Evolutionary conservation across 2,113 vertebrate genomes (phyloP).

Genomic region (Gracilinanus agilis): DNA sequence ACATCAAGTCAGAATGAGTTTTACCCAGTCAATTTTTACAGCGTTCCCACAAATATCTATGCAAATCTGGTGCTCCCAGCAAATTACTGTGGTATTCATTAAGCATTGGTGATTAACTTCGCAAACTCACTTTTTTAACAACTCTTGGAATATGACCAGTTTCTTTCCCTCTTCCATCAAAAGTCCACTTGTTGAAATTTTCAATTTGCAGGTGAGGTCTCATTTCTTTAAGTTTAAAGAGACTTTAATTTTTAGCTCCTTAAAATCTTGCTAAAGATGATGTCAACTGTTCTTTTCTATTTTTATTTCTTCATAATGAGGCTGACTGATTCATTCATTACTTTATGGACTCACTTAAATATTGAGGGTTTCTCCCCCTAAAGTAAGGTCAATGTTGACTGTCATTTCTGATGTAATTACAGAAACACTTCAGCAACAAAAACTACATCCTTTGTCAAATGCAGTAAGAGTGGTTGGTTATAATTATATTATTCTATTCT

Average conservation of each 20-base stretch:
- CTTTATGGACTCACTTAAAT: constrained; percentile 62
- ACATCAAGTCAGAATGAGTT: not conserved
- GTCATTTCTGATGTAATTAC: constrained; percentile 68
- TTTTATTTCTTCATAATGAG: constrained; percentile 68
- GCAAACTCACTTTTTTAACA: not conserved
- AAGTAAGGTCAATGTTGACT: constrained; percentile 71
- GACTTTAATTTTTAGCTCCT: constrained; percentile 48
- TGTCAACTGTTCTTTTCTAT: constrained; percentile 72
- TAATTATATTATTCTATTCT: constrained; percentile 62
- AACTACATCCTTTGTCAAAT: constrained; percentile 62
- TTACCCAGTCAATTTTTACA: not conserved
- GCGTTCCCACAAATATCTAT: not conserved
- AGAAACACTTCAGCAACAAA: constrained; percentile 60
- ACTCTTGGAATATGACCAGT: not conserved
- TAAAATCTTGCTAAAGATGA: constrained; percentile 70
- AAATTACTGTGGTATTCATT: not conserved
- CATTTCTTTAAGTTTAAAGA: constrained; percentile 15
- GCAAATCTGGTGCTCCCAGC: not conserved
- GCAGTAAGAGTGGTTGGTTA: constrained; percentile 35
- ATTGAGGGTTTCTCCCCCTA: constrained; percentile 57
- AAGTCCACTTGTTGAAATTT: not conserved
- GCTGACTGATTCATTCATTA: constrained; percentile 68
- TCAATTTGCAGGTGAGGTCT: not conserved
- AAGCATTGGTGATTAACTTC: not conserved
- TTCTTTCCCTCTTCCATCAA: not conserved